Evolutionary conservation across 2,113 vertebrate genomes (phyloP), one percentile per base, ranked within the genome.

Genomic region (Tachysurus fulvidraco): DNA sequence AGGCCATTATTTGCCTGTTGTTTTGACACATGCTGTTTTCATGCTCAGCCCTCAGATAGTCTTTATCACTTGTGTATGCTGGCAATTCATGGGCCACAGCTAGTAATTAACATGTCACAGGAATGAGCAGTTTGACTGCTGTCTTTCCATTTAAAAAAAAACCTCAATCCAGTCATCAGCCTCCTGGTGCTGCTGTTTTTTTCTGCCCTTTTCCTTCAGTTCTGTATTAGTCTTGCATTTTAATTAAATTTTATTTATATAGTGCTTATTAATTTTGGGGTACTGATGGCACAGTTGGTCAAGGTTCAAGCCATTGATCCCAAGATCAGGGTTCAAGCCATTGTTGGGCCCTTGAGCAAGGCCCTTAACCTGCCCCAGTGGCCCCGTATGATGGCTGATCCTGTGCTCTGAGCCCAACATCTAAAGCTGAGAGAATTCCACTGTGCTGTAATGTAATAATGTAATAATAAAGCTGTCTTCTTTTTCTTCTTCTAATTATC

Each of bases 41-140:
- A 25, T 28, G 60, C 83, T 77, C 28, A 85, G 86, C 69, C 46
- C 71, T 74, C 83, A 78, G 65, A 84, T 25, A 41, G 87, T 81
- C 81, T 44, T 25, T 76, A 80, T 86, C 54, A 62, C 86, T 83
- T 50, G 67, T 59, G 46, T 86, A 69, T 59, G 12, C 83, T 14
- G 76, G 23, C 78, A 87, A 84, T 81, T 71, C 83, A 89, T 28
- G 41, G 59, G 60, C 83, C 81, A 65, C 71, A 85, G 79, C 83
- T 80, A 65, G 44, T 87, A 83, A 85, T 89, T 89, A 87, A 44
- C 28, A 50, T 86, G 86, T 79, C 83, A 83, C 10, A 25, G 80
- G 76, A 85, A 88, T 55, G 11, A 88, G 60, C 87, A 83, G 79
- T 28, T 84, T 90, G 84, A 85, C 82, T 90, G 87, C 82, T 81